Evolutionary conservation across 64 coral and sea anemone species (phyloP).

Genomic region (Acropora yongei): DNA sequence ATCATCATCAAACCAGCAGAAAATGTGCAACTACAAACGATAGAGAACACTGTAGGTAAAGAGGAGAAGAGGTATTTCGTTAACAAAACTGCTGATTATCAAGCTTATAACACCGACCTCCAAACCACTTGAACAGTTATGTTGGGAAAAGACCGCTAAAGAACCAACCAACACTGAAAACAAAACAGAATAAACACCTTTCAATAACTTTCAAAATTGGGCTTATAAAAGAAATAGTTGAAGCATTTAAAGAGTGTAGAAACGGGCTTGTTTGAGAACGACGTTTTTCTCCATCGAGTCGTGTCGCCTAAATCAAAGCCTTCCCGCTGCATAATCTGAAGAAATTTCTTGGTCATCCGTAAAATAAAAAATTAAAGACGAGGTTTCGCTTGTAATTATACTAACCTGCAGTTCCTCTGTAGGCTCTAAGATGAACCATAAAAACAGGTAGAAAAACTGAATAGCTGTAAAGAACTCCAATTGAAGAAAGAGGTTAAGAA

Average conservation of each 20-base stretch:
- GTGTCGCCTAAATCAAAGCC: too few species aligned
- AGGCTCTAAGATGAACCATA: neutral
- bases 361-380: too few species aligned
- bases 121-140: slow-evolving; percentile 38
- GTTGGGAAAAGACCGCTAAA: slow-evolving; percentile 48
- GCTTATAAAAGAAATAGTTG: too few species aligned
- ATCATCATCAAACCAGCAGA: slow-evolving; percentile 40
- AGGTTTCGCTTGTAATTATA: neutral
- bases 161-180: slow-evolving; percentile 48
- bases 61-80: slow-evolving; percentile 35
- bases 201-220: too few species aligned
- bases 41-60: slow-evolving; percentile 50
- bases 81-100: slow-evolving; percentile 26
- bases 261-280: too few species aligned
- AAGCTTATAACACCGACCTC: slow-evolving; percentile 38
- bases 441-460: neutral
- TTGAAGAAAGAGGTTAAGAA: too few species aligned
- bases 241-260: too few species aligned
- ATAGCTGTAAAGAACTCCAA: neutral
- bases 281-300: too few species aligned
- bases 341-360: too few species aligned
- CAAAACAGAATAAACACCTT: too few species aligned
- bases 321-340: too few species aligned
- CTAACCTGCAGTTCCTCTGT: neutral
- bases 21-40: slow-evolving; percentile 49